Percentiles rank a stretch among this genome's conserved stretches.
These are phyloP conservation scores for Latrodectus elegans DNA, from an alignment of 2,888 invertebrate species.

Conservation along the genomic window DNA sequence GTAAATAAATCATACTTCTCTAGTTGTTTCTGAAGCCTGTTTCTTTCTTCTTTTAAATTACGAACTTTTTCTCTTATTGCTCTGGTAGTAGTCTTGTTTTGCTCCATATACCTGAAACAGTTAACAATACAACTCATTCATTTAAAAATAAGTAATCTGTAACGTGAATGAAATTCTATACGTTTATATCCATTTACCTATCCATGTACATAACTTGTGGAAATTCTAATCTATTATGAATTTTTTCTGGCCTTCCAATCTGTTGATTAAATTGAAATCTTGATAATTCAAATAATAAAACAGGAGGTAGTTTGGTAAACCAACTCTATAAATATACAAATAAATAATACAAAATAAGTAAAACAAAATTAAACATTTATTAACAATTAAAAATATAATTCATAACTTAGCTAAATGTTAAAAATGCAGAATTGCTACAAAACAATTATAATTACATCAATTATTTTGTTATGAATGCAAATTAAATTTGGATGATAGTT, in stretches of 20 bases:
- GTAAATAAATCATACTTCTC: conserved; percentile 73
- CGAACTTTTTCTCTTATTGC: conserved; percentile 75
- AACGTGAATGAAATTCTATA: background rate
- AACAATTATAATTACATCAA: too few species aligned
- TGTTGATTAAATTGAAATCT: conserved; percentile 77
- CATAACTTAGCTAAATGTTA: too few species aligned
- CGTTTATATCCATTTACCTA: conserved; percentile 72
- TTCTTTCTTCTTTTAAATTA: conserved; percentile 74
- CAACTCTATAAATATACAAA: conserved; percentile 74
- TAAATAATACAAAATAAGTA: conserved; percentile 6
- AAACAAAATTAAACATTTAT: background rate
- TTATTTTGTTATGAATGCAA: too few species aligned
- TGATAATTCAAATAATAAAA: conserved; percentile 76
- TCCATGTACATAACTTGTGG: conserved; percentile 76
- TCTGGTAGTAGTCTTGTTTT: conserved; percentile 75
- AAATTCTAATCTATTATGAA: conserved; percentile 77
- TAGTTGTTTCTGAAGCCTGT: conserved; percentile 73
- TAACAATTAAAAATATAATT: too few species aligned
- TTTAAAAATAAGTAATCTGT: background rate
- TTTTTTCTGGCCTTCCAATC: conserved; percentile 76
- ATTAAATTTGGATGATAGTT: too few species aligned
- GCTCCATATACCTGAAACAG: conserved; percentile 75
- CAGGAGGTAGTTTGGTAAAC: conserved; percentile 76
- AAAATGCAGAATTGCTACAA: too few species aligned
- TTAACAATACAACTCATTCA: background rate